Base-by-base conservation (phyloP, 2,888 invertebrate genomes). In the Neocrepidodera transversa region DNA sequence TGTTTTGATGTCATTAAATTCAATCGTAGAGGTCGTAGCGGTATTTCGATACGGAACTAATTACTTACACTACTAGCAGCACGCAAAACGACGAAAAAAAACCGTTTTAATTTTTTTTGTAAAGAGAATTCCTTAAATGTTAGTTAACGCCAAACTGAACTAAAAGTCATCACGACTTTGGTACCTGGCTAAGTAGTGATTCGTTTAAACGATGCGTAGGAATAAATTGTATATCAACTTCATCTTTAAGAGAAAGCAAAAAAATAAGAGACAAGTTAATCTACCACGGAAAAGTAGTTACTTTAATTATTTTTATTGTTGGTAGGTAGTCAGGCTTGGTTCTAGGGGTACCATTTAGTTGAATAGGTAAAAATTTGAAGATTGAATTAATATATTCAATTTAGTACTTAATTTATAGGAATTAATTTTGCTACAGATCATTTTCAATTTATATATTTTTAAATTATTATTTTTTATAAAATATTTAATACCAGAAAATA, bases 1-100 rank as follows among this genome's bases (percentile, higher is more conserved):
- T 14, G 36, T 23, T 13, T 50, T 23, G 20, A 38, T 50, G 50
- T 50, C 50, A 36, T 50, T 36, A 38, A 36, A 50, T 50, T n/a
- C 36, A 38, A 38, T 30, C 14, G 36, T 20, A 36, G 50, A 50
- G 36, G 35, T 45, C 43, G 17, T 60, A 57, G 52, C 62, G 62
- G 62, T 62, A 59, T 38, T 52, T 45, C 43, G 32, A 59, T 52
- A 62, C 59, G 62, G 62, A 62, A 62, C 56, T 60, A 45, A 54
- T 54, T 54, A 45, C 35, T 26, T 13, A 13, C 23, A 23, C 42
- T 10, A 38, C 17, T 11, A 4, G 17, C 47, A 6, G 35, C 35
- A 20, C 32, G 35, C 30, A 35, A 32, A 35, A 14, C 32, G 35
- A 35, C 23, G 14, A n/a, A 30, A 8, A n/a, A n/a, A 50, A 50